Percentiles rank a stretch among this genome's conserved stretches.
phyloP scores from a whole-genome alignment of 2,888 invertebrate species.

The Melanophora roralis region DNA sequence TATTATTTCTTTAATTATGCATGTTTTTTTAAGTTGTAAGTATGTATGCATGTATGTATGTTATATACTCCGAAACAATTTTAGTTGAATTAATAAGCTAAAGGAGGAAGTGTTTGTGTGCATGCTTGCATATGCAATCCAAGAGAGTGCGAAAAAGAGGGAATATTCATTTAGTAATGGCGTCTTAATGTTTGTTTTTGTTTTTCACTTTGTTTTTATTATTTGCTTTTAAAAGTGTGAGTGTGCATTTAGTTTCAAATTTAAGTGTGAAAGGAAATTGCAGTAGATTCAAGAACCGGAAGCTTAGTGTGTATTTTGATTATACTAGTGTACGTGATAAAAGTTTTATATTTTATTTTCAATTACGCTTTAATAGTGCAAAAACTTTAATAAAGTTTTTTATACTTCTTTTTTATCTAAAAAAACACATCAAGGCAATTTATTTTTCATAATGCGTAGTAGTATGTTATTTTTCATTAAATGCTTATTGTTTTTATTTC shows the following conservation, averaged over 20 bases:
- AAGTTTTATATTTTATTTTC: background rate
- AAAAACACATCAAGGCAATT: too few species aligned
- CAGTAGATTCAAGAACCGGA: constrained; percentile 19
- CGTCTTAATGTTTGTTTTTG: background rate
- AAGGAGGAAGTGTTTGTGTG: background rate
- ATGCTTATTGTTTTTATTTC: constrained; percentile 46
- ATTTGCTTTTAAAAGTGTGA: background rate
- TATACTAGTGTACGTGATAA: background rate
- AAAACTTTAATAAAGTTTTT: background rate
- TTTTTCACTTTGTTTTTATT: background rate
- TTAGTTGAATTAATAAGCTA: constrained; percentile 18
- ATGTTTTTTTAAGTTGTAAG: background rate
- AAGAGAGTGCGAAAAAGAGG: background rate
- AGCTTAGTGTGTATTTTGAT: constrained; percentile 19
- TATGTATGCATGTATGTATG: background rate
- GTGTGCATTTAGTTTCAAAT: constrained; percentile 7
- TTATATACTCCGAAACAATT: background rate
- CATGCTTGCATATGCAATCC: background rate
- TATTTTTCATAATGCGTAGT: constrained; percentile 1
- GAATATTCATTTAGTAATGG: background rate
- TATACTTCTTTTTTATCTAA: background rate
- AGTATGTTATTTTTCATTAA: constrained; percentile 12
- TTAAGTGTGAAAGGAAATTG: constrained; percentile 7
- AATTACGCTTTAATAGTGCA: background rate
- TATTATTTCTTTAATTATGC: constrained; percentile 13